Conservation (phyloP, 2,113 vertebrate genomes). For the Mungos mungo region DNA sequence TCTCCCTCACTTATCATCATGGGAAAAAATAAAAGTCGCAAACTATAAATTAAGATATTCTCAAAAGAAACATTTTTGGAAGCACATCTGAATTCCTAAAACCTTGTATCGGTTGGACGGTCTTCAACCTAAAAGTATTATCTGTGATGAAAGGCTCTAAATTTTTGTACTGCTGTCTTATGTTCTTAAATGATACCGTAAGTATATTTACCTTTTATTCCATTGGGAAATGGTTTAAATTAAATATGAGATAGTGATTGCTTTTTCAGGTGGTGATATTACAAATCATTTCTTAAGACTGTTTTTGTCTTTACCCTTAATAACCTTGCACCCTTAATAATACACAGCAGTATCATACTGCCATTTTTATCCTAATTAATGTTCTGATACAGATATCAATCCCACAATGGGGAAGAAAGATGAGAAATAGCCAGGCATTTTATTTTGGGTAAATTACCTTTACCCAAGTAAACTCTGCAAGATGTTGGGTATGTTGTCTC, state of each 20-base stretch:
- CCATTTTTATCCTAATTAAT: background rate
- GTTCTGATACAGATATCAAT: background rate
- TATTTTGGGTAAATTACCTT: background rate
- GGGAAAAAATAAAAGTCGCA: conserved; percentile 54
- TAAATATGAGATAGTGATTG: background rate
- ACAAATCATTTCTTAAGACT: background rate
- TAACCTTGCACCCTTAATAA: background rate
- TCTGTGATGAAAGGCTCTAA: background rate
- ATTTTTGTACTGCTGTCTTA: background rate
- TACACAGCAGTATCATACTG: background rate
- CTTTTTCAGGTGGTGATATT: conserved; percentile 2
- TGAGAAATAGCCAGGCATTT: background rate
- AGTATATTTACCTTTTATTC: background rate
- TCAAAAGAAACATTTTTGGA: background rate
- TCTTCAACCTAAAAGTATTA: background rate
- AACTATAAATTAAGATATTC: background rate
- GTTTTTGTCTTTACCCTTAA: background rate
- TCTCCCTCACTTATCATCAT: conserved; percentile 61
- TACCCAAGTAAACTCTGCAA: background rate
- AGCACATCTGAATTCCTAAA: background rate
- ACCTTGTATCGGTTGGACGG: background rate
- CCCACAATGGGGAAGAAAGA: background rate
- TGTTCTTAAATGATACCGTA: conserved; percentile 1
- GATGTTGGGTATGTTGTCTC: background rate
- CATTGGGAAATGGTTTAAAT: background rate